Conservation (phyloP, 2,888 invertebrate genomes). For the Drosophila mimica region DNA sequence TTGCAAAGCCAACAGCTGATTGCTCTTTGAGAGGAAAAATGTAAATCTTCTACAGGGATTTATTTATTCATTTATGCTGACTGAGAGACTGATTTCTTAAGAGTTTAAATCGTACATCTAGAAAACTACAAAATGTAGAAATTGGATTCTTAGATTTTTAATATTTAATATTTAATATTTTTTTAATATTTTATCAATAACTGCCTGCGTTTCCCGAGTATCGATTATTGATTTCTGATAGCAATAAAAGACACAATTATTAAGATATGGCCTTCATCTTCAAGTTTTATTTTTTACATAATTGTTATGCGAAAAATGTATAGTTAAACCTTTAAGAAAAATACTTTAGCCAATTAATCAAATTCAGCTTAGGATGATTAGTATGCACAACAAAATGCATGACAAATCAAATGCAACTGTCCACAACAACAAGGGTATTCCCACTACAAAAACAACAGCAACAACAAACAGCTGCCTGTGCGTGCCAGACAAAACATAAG, state of each 20-base stretch:
- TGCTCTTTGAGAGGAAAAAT: constrained; percentile 17
- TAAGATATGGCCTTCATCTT: not conserved
- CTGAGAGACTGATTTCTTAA: not conserved
- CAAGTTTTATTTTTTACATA: not conserved
- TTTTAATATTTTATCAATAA: not conserved
- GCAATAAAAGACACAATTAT: not conserved
- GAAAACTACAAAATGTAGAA: too few species aligned
- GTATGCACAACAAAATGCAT: not conserved
- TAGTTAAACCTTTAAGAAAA: not conserved
- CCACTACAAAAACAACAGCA: constrained; percentile 11
- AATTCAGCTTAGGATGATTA: too few species aligned
- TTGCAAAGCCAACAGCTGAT: not conserved
- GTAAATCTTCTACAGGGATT: not conserved
- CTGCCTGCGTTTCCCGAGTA: not conserved
- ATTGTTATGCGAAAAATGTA: not conserved
- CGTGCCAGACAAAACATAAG: constrained; percentile 46
- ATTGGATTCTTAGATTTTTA: too few species aligned
- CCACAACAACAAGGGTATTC: constrained; percentile 19
- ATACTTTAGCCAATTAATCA: not conserved
- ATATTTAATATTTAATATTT: too few species aligned
- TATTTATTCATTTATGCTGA: not conserved
- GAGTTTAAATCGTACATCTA: not conserved
- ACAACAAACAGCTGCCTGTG: constrained; percentile 51
- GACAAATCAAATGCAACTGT: constrained; percentile 9
- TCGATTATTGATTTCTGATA: not conserved